Evolutionary conservation across 2,888 invertebrate genomes (phyloP).

Genomic region (Sialis fuliginosa): DNA sequence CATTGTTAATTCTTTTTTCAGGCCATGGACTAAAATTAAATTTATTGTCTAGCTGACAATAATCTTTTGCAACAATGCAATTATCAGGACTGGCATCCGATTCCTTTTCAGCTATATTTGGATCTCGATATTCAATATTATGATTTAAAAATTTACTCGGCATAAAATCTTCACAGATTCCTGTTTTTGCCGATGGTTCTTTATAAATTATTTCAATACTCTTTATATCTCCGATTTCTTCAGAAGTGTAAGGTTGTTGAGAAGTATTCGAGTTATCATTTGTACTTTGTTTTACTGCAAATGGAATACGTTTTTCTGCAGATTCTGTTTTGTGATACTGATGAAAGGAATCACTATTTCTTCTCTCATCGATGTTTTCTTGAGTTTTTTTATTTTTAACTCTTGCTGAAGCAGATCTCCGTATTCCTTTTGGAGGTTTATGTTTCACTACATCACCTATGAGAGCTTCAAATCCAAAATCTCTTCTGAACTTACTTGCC

Average conservation of each 20-base stretch:
- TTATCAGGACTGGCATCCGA: neutral
- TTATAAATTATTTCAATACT: neutral
- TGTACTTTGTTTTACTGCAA: neutral
- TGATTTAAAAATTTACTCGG: neutral
- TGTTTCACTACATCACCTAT: constrained; percentile 32
- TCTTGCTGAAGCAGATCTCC: constrained; percentile 45
- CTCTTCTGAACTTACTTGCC: neutral
- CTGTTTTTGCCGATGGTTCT: constrained; percentile 1
- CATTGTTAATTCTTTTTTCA: neutral
- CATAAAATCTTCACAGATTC: constrained; percentile 1
- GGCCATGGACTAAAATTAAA: neutral
- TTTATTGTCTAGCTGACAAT: neutral
- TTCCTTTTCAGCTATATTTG: constrained; percentile 3
- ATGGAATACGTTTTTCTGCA: neutral
- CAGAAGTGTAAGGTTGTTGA: neutral
- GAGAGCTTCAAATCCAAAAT: constrained; percentile 3
- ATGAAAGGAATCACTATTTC: constrained; percentile 16
- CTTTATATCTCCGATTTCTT: constrained; percentile 1
- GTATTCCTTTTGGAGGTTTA: constrained; percentile 55
- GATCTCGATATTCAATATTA: neutral
- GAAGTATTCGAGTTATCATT: neutral
- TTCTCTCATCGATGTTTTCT: constrained; percentile 27
- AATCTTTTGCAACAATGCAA: neutral
- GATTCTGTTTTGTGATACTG: neutral
- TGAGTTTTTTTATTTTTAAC: constrained; percentile 30